These are phyloP conservation scores for Abramis brama DNA, from an alignment of 2,113 vertebrate genomes.

Conservation along the genomic window DNA sequence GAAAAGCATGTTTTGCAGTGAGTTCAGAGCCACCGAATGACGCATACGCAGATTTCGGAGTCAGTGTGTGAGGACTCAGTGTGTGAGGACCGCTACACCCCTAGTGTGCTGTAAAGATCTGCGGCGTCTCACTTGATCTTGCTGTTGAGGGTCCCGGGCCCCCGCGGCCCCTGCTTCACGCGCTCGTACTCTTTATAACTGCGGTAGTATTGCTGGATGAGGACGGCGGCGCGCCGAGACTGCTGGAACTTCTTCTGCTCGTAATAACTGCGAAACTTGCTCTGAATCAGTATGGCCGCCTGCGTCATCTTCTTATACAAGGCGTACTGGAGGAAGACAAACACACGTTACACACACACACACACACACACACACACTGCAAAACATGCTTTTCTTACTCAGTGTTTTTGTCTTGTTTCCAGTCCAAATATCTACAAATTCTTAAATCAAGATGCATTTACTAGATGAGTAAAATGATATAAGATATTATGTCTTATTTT, in stretches of 20 bases:
- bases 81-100: too few species aligned
- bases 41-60: too few species aligned
- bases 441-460: too few species aligned
- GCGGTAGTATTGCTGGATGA: slow-evolving; percentile 88
- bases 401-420: too few species aligned
- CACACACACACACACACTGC: neutral
- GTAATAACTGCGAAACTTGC: slow-evolving; percentile 89
- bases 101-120: neutral
- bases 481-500: too few species aligned
- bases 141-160: slow-evolving; percentile 65
- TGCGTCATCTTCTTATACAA: slow-evolving; percentile 93
- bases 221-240: slow-evolving; percentile 83
- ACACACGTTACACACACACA: neutral
- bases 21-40: too few species aligned
- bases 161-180: slow-evolving; percentile 73
- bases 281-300: slow-evolving; percentile 90
- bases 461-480: too few species aligned
- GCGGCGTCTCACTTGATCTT: slow-evolving; percentile 76
- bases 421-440: too few species aligned
- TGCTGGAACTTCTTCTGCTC: slow-evolving; percentile 92
- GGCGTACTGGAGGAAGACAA: slow-evolving; percentile 75
- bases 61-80: too few species aligned
- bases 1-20: too few species aligned
- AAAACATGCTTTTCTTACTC: too few species aligned
- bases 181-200: slow-evolving; percentile 84